Conservation (phyloP, 2,888 invertebrate species). For the Drosophila kambysellisi region DNA sequence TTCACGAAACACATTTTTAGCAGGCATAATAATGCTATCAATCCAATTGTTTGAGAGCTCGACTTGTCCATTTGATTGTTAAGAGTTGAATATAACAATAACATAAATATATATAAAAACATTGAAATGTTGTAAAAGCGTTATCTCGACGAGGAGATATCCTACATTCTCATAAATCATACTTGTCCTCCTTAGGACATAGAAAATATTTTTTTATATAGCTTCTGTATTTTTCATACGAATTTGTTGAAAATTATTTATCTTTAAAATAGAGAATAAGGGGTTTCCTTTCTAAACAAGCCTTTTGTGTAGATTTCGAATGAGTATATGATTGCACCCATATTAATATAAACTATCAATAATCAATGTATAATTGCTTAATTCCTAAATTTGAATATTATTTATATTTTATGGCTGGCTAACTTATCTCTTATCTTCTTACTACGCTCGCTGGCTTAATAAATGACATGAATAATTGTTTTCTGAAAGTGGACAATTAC, state of each 20-base stretch:
- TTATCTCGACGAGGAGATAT: not conserved
- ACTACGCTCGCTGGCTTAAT: not conserved
- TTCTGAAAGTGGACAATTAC: too few relatives aligned
- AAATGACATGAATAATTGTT: not conserved
- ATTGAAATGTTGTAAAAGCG: not conserved
- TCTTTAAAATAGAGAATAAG: not conserved
- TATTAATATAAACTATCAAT: not conserved
- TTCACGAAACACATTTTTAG: not conserved
- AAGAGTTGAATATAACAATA: conserved; percentile 1
- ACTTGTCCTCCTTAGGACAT: too few relatives aligned
- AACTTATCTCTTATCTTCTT: not conserved
- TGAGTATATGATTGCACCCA: not conserved
- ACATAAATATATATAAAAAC: not conserved
- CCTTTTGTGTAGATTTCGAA: not conserved
- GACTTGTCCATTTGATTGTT: conserved; percentile 14
- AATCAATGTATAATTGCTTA: not conserved
- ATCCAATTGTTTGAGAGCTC: not conserved
- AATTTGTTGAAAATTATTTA: not conserved
- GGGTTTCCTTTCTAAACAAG: not conserved
- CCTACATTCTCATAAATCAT: not conserved
- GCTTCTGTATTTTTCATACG: not conserved
- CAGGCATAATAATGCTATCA: not conserved
- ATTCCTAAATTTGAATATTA: not conserved
- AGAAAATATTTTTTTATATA: not conserved
- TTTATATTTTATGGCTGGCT: not conserved